These are phyloP conservation scores for Oscheius myriophilus DNA, from an alignment of 2,888 invertebrate genomes.

Conservation along the genomic window DNA sequence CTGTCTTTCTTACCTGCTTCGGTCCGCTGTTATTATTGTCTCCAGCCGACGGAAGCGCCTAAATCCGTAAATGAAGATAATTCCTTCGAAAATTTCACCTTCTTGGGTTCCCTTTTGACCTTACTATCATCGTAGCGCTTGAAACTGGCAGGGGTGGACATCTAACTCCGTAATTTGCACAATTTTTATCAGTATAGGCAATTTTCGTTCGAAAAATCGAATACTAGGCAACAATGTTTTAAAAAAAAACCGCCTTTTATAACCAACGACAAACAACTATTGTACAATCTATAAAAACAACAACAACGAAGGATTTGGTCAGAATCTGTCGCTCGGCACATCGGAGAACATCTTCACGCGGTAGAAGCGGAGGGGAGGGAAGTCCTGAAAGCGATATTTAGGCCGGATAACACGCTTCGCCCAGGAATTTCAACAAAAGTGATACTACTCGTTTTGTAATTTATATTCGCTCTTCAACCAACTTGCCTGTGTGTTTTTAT, in stretches of 20 bases:
- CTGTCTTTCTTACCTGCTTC: constrained; percentile 2
- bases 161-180: not conserved
- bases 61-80: not conserved
- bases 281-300: too few species aligned
- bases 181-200: not conserved
- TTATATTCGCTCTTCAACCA: not conserved
- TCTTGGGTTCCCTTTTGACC: not conserved
- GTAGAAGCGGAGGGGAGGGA: constrained; percentile 12
- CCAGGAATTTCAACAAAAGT: too few species aligned
- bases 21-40: constrained; percentile 1
- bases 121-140: constrained; percentile 7
- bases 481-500: constrained; percentile 8
- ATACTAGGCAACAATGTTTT: not conserved
- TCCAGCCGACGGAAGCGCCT: not conserved
- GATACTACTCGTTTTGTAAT: too few species aligned
- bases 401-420: too few species aligned
- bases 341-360: constrained; percentile 17
- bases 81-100: not conserved
- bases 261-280: too few species aligned
- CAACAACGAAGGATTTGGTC: too few species aligned
- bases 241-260: not conserved
- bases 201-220: not conserved
- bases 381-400: not conserved
- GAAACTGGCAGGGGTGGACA: constrained; percentile 13
- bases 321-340: not conserved